Base-by-base conservation (phyloP, 2,113 vertebrate genomes). In the Catharus bicknelli region DNA sequence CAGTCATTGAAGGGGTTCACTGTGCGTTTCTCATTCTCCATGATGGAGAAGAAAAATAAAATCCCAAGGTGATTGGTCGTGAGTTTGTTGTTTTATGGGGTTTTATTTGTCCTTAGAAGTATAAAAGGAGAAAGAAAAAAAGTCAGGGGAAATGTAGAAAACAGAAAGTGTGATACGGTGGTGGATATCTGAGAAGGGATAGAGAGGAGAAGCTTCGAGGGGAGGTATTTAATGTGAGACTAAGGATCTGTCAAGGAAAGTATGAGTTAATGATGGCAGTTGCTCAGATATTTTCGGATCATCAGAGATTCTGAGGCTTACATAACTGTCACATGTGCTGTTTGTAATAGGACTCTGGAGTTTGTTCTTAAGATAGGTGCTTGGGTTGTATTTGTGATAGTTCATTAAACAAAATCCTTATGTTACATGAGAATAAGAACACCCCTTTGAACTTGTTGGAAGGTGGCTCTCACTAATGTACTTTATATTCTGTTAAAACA, bases 281-380 rank as follows among this genome's bases (percentile, higher is more conserved):
- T 80, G 70, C 85, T 88, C 36, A 57, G 78, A 62, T 95, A 87
- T 90, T 95, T 95, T 93, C 6, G 1, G 85, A 58, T 87, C 82
- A 45, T 53, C 7, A 3, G 74, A 69, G 82, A 58, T 80, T 82
- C 43, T 61, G 51, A 69, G 70, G 82, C 82, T 95, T 95, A 74
- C n/a, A 1, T 91, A 96, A 95, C n/a, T 50, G 82, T 94, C 90
- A 82, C 43, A 6, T 88, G 81, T 62, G 34, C 42, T 5, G 0
- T 85, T 76, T 83, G 78, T 90, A 91, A 91, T 30, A 83, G 68
- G 90, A 93, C 79, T 66, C 86, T 90, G 47, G 55, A 77, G 88
- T 91, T 91, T 77, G 48, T 90, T 86, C 59, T 86, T 63, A 48
- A 62, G 62, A 51, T 59, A 94, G 83, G 74, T 94, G 70, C 53